phyloP scores from a whole-genome alignment of 1,140 invertebrate genomes.

The Platorchestia sp. region DNA sequence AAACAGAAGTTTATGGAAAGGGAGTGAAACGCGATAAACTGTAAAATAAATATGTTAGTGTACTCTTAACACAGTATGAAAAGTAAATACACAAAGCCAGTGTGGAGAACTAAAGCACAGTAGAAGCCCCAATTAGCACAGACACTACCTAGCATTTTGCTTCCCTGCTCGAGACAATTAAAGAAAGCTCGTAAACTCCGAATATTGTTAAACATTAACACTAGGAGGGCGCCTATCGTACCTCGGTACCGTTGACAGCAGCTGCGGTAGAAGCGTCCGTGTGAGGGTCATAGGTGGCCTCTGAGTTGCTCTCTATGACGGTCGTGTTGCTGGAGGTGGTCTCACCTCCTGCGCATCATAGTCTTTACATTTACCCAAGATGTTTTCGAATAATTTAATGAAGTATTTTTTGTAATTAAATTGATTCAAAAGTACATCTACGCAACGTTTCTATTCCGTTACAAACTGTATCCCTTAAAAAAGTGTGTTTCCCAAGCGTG shows the following conservation, averaged over 20 bases:
- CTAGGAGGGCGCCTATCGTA: neutral
- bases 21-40: neutral
- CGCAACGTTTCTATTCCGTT: too few species aligned
- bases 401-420: too few species aligned
- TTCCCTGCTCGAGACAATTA: neutral
- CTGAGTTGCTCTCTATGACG: neutral
- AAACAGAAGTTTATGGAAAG: neutral
- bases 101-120: neutral
- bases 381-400: neutral
- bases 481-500: too few species aligned
- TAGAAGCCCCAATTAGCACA: neutral
- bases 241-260: conserved; percentile 31
- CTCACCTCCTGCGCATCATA: neutral
- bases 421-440: too few species aligned
- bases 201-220: neutral
- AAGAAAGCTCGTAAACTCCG: neutral
- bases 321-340: neutral
- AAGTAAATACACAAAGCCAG: neutral
- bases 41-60: neutral
- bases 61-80: neutral
- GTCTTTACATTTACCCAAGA: neutral
- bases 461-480: neutral
- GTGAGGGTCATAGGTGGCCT: neutral
- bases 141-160: neutral
- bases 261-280: neutral